phyloP scores from a whole-genome alignment of 1,140 invertebrate species.

The Pemphigus obesinymphae region DNA sequence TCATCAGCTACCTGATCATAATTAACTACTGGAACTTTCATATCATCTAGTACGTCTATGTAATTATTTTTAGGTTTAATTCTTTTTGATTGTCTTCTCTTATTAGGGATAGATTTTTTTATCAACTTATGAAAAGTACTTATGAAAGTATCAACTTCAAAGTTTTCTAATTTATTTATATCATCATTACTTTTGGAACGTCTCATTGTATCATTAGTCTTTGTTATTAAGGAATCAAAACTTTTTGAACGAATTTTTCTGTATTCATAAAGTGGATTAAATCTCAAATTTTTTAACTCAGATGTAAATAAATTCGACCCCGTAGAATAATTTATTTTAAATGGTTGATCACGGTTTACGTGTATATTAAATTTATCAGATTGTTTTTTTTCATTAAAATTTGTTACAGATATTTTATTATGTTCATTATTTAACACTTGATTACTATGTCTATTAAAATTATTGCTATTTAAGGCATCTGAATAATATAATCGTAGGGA shows the following conservation, averaged over 20 bases:
- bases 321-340: no score
- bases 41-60: conserved; percentile 10
- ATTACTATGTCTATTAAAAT: background rate
- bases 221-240: background rate
- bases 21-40: conserved; percentile 20
- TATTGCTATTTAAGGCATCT: background rate
- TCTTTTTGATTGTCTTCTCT: conserved; percentile 33
- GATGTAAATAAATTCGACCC: no score
- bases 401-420: background rate
- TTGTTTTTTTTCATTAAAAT: background rate
- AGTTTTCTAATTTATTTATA: background rate
- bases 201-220: background rate
- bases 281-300: background rate
- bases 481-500: background rate
- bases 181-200: background rate
- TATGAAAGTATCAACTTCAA: background rate
- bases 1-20: conserved; percentile 3
- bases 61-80: conserved; percentile 4
- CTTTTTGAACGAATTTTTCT: conserved; percentile 5
- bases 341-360: no score
- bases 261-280: background rate
- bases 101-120: background rate
- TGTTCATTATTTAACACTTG: background rate
- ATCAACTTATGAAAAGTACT: no score
- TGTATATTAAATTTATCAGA: background rate